Percentiles rank a stretch among this genome's conserved stretches.
Evolutionary conservation across 2,797 vertebrate genomes (phyloP).

Genomic region (Pterois miles): DNA sequence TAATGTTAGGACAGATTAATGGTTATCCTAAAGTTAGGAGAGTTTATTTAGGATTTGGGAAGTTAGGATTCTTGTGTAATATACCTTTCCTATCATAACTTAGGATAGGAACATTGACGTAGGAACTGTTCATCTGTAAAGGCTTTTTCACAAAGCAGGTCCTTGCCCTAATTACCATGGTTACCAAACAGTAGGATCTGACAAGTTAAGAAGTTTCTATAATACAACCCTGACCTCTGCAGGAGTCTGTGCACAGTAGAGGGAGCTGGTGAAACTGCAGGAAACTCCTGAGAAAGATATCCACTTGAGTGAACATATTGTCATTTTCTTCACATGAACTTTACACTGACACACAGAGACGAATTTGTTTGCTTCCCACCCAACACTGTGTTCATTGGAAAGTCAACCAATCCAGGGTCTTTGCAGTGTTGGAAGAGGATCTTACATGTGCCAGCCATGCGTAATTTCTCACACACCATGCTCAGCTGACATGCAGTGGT

Average conservation of each 20-base stretch:
- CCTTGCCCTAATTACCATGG: too few relatives aligned
- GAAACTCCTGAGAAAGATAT: constrained; percentile 1
- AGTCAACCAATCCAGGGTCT: not conserved
- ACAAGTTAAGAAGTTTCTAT: too few relatives aligned
- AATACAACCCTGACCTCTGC: not conserved
- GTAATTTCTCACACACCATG: not conserved
- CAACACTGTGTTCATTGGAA: not conserved
- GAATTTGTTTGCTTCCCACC: not conserved
- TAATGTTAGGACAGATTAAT: too few relatives aligned
- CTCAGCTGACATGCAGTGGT: not conserved
- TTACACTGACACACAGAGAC: not conserved
- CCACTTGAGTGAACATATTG: not conserved
- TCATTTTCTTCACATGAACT: not conserved
- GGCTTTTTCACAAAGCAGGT: too few relatives aligned
- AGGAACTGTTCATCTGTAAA: too few relatives aligned
- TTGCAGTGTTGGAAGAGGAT: not conserved
- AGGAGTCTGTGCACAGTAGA: too few relatives aligned
- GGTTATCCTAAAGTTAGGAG: too few relatives aligned
- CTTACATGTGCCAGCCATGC: not conserved
- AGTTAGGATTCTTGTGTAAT: too few relatives aligned
- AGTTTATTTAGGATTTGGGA: too few relatives aligned
- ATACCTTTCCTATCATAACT: too few relatives aligned
- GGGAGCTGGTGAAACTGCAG: not conserved
- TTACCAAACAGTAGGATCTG: too few relatives aligned
- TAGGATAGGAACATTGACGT: too few relatives aligned